Conservation (phyloP, 2,113 vertebrate species). For the Ptilonorhynchus violaceus region DNA sequence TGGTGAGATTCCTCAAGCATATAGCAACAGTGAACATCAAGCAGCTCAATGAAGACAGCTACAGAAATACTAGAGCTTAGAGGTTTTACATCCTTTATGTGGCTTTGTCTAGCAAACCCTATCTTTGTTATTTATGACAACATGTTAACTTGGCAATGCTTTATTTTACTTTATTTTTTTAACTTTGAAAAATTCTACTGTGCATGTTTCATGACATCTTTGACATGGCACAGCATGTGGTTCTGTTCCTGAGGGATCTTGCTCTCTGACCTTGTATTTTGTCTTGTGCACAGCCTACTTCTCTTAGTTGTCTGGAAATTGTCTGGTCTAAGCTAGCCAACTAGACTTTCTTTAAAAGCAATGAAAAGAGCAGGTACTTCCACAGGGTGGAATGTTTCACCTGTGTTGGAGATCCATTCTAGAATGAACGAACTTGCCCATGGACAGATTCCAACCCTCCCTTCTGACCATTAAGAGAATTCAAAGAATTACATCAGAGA, state of each 20-base stretch:
- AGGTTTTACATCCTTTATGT: neutral
- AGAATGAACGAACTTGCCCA: neutral
- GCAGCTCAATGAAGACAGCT: neutral
- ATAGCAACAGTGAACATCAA: neutral
- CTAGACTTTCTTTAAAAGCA: neutral
- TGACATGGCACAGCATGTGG: accelerated
- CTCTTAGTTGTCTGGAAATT: neutral
- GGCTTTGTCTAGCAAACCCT: neutral
- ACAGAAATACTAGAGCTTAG: neutral
- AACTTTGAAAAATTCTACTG: neutral
- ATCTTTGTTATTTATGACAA: neutral
- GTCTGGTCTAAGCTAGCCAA: neutral
- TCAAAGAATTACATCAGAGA: neutral
- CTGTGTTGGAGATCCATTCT: neutral
- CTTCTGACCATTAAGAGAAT: neutral
- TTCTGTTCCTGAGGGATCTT: neutral
- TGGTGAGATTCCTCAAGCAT: neutral
- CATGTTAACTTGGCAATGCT: neutral
- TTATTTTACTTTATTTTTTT: neutral
- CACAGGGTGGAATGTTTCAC: neutral
- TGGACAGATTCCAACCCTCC: neutral
- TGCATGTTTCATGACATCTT: neutral
- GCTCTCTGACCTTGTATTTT: neutral
- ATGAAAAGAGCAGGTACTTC: neutral
- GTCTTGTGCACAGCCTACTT: neutral